Conservation (phyloP, 1,140 invertebrate species). For the Coenobita brevimanus region DNA sequence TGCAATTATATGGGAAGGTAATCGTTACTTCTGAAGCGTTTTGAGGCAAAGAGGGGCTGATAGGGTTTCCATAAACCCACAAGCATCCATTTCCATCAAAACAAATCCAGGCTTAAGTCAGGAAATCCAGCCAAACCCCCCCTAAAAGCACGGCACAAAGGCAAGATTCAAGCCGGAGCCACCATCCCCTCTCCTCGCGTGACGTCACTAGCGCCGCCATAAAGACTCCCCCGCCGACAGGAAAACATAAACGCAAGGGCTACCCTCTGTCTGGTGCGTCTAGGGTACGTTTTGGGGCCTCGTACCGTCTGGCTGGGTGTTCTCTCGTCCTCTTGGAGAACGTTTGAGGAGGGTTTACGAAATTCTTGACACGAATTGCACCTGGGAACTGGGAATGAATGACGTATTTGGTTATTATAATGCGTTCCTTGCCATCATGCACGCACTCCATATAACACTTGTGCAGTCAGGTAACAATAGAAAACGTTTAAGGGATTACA, state of each 20-base stretch:
- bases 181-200: too few species aligned
- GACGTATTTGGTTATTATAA: neutral
- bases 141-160: neutral
- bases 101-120: too few species aligned
- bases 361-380: too few species aligned
- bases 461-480: neutral
- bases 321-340: conserved; percentile 24
- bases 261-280: neutral
- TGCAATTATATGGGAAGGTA: too few species aligned
- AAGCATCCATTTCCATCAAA: too few species aligned
- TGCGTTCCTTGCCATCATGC: neutral
- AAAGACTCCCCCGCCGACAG: conserved; percentile 46
- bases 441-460: neutral
- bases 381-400: too few species aligned
- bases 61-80: too few species aligned
- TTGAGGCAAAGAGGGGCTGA: too few species aligned
- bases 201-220: conserved; percentile 55
- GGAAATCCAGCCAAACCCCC: too few species aligned
- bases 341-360: too few species aligned
- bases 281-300: conserved; percentile 44
- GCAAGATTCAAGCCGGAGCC: neutral
- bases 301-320: conserved; percentile 34
- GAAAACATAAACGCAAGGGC: conserved; percentile 5
- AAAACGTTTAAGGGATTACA: neutral
- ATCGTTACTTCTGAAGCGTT: too few species aligned